Percentiles rank a stretch among this genome's conserved stretches.
Conservation (phyloP, 1,140 invertebrate genomes). For the Eufriesea mexicana region DNA sequence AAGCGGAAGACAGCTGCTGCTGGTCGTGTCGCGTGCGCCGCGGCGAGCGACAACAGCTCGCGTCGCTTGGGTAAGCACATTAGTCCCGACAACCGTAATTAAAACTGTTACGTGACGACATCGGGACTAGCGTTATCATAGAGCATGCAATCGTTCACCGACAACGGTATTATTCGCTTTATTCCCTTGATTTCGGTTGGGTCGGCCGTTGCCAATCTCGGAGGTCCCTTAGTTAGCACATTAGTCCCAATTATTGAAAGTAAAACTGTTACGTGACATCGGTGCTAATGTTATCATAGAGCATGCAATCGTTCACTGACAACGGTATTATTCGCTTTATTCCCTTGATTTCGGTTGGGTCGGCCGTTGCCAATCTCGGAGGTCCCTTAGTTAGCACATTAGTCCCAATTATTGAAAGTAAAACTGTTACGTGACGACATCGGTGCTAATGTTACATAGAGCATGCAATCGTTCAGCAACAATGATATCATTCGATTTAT, state of each 20-base stretch:
- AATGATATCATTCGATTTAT: slow-evolving; percentile 41
- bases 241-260: slow-evolving; percentile 64
- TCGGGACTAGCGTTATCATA: slow-evolving; percentile 18
- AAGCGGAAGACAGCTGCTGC: slow-evolving; percentile 62
- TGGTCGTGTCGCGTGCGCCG: slow-evolving; percentile 60
- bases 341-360: too few relatives aligned
- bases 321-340: slow-evolving; percentile 43
- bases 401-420: slow-evolving; percentile 64
- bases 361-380: too few relatives aligned
- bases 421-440: slow-evolving; percentile 68
- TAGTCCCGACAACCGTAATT: slow-evolving; percentile 65
- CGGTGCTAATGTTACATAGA: slow-evolving; percentile 12
- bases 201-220: too few relatives aligned
- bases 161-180: slow-evolving; percentile 41
- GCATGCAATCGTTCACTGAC: slow-evolving; percentile 33
- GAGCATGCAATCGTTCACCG: slow-evolving; percentile 37
- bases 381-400: too few relatives aligned
- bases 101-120: slow-evolving; percentile 68
- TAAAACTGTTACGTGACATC: slow-evolving; percentile 68
- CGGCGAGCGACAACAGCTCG: slow-evolving; percentile 60
- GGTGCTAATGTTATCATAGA: slow-evolving; percentile 19
- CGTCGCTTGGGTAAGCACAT: slow-evolving; percentile 67
- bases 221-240: too few relatives aligned
- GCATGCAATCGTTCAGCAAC: slow-evolving; percentile 33
- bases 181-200: not conserved